Base-by-base conservation (phyloP, 2,888 invertebrate species). In the Sinohyriopsis cumingii region DNA sequence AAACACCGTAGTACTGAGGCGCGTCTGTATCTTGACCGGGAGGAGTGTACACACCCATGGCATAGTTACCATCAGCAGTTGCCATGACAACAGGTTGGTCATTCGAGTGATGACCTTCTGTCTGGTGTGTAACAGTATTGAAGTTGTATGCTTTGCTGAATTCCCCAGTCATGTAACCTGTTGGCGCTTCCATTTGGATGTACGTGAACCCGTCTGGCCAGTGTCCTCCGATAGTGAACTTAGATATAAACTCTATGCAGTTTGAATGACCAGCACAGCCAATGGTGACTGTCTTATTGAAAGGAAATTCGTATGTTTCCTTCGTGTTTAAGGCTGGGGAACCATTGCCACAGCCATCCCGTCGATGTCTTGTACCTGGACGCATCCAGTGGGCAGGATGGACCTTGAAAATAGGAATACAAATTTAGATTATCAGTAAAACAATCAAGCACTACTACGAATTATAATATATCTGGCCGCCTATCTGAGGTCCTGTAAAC, bases 1-100 rank as follows among this genome's bases (percentile, higher is more conserved):
- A 55, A 7, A 54, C 60, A 3, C 56, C 56, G 62, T 77, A 75
- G 25, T 72, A 67, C 63, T 66, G 59, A 9, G 24, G 15, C 22
- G 25, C 28, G 55, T 76, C 77, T 1, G 72, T 72, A 65, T 78
- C 75, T 28, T 81, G 79, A 1, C 72, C 75, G 5, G 55, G 56
- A 6, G 77, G 78, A 1, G 77, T 63, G 55, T 69, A 80, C 22
- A 73, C 75, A 3, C 80, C 79, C 67, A 81, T 69, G 7, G 78
- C 79, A 55, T 72, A 69, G 18, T 65, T 66, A 12, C 73, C 66
- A 63, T 77, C 76, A 4, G 61, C 33, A 15, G 80, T 75, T 15
- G 73, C 67, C 33, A 75, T 55, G 18, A 78, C 69, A 2, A 73
- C 55, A 0, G 80, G 80, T 25, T 63, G 63, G 18, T 33, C 53